Evolutionary conservation across 2,888 invertebrate species (phyloP), one percentile per base, ranked within the genome.

Genomic region (Sthenelais limicola): DNA sequence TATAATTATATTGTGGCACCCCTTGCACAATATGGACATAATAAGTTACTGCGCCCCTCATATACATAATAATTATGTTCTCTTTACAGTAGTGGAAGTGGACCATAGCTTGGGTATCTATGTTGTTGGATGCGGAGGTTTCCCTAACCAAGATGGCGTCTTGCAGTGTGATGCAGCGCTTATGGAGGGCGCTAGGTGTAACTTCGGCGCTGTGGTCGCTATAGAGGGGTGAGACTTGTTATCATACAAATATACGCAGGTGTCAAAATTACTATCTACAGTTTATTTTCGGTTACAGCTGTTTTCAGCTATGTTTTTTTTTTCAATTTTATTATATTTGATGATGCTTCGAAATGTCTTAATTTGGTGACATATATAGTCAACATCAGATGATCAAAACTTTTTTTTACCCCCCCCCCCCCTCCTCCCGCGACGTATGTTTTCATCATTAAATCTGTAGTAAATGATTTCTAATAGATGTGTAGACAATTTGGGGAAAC

Each of bases 141-240:
- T 72, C n/a, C 77, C 80, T 24, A 82, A 82, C 68, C 30, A 74
- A 3, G 76, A 58, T 0, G 81, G 81, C 24, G 71, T 72, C n/a
- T 73, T 81, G 35, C 78, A 82, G 70, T 74, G 78, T 43, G 82
- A 82, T 73, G 82, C 82, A 2, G 82, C 82, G 28, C 71, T 82
- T 5, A 82, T 82, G 82, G 72, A 77, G 32, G 82, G 82, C n/a
- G 33, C 18, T 9, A 43, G 69, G n/a, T 62, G 78, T 7, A 32
- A 51, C 7, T 82, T 80, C 76, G 82, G 82, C 5, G 80, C 81
- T 21, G 82, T 82, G 24, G 80, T 79, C 21, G 80, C 81, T 26
- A 69, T 82, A n/a, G 68, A 78, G 70, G 78, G 82, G 72, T 74
- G 30, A 43, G 18, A 43, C n/a, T n/a, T n/a, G n/a, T n/a, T n/a